Base-by-base conservation (phyloP, 2,888 invertebrate genomes). In the Pammene aurita region DNA sequence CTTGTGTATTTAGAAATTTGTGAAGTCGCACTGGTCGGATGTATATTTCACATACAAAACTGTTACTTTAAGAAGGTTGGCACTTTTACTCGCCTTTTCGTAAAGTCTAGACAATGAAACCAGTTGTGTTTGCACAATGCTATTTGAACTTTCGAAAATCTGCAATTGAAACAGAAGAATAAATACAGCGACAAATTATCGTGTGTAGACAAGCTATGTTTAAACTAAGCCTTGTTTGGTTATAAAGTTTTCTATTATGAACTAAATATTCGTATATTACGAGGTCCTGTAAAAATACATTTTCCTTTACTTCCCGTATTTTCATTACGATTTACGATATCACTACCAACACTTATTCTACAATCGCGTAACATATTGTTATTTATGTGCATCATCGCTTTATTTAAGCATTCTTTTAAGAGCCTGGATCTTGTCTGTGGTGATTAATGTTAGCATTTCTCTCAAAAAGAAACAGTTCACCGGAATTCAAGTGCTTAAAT, bases 81-180 rank as follows among this genome's bases (percentile, higher is more conserved):
- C 77, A 86, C 87, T 85, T 84, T 86, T 85, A 80, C 86, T 82
- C 68, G 73, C 75, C 78, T 78, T 80, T 82, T 81, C 75, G 75
- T 76, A 71, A 73, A 78, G 82, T 83, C 82, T 85, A 84, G 83
- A 85, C 84, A 81, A 82, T 78, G 77, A 81, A 79, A 76, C 75
- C 76, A 76, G 77, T 81, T 80, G 81, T 86, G 84, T 89, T 89
- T 88, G 81, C 86, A 80, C 78, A 78, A 77, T 80, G 75, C 76
- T 90, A 82, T 91, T 91, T 90, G 85, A 80, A 89, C 92, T 92
- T 91, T 92, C 89, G 76, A 87, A 89, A 83, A 84, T 89, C 82
- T 84, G 84, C 87, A 85, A 89, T 87, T 83, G 89, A 88, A 86
- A 86, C 85, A 82, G 77, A 76, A 79, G 78, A 81, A 82, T 81